These are phyloP conservation scores for Chloromyia formosa DNA, from an alignment of 2,888 invertebrate species.

Conservation along the genomic window DNA sequence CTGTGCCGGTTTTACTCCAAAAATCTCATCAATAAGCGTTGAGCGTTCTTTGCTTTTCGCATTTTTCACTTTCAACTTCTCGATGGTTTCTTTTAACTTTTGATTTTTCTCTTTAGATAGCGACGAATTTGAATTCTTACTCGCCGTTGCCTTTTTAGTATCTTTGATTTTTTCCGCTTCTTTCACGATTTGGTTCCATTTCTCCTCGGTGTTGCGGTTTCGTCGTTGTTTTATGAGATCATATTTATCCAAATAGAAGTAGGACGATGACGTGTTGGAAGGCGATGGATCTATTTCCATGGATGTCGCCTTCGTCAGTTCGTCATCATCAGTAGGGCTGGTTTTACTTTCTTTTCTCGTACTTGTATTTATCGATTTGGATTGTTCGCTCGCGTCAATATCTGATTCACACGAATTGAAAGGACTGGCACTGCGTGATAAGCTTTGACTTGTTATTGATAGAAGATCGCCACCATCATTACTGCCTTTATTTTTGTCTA, in stretches of 20 bases:
- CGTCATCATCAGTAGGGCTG: neutral
- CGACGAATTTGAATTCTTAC: conserved; percentile 22
- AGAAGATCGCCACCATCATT: conserved; percentile 56
- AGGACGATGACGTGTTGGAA: conserved; percentile 32
- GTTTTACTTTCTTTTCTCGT: conserved; percentile 10
- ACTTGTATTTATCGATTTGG: conserved; percentile 31
- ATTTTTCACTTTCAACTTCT: conserved; percentile 70
- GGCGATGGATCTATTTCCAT: conserved; percentile 32
- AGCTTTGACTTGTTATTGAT: conserved; percentile 57
- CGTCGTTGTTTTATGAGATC: conserved; percentile 71
- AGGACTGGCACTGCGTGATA: conserved; percentile 52
- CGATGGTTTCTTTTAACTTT: conserved; percentile 69
- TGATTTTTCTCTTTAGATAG: conserved; percentile 64
- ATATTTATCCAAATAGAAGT: conserved; percentile 65
- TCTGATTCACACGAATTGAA: conserved; percentile 38
- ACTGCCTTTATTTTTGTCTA: conserved; percentile 48
- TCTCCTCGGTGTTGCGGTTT: conserved; percentile 62
- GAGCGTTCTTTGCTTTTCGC: conserved; percentile 51
- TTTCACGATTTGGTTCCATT: conserved; percentile 56
- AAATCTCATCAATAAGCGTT: conserved; percentile 49
- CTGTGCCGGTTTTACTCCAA: conserved; percentile 49
- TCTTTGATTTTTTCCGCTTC: conserved; percentile 52
- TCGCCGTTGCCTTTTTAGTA: conserved; percentile 57
- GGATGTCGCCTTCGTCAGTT: conserved; percentile 33
- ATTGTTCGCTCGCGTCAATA: conserved; percentile 7